These are phyloP conservation scores for Euspilapteryx auroguttella DNA, from an alignment of 2,888 invertebrate genomes.

Conservation along the genomic window DNA sequence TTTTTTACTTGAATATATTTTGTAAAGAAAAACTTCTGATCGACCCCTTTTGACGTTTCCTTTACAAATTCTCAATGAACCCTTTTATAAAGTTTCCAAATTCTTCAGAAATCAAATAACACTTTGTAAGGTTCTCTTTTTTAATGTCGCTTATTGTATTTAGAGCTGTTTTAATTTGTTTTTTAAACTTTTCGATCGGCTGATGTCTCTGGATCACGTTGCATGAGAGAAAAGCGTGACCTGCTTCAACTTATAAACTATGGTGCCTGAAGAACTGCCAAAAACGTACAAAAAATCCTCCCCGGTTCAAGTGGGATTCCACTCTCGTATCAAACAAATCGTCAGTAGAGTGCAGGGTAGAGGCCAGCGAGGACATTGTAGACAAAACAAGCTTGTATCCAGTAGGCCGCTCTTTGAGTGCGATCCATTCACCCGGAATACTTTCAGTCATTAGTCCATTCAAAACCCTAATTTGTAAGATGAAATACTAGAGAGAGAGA, in stretches of 20 bases:
- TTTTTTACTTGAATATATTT: constrained; percentile 6
- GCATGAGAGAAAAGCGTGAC: too few relatives aligned
- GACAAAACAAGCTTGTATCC: constrained; percentile 3
- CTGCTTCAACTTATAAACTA: too few relatives aligned
- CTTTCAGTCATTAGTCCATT: constrained; percentile 37
- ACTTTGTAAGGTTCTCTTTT: too few relatives aligned
- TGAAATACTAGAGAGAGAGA: neutral
- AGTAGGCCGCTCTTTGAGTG: constrained; percentile 2
- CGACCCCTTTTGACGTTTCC: constrained; percentile 5
- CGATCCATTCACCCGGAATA: constrained; percentile 21
- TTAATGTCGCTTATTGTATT: too few relatives aligned
- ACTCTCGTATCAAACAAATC: constrained; percentile 3
- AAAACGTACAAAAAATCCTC: neutral
- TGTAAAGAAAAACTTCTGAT: constrained; percentile 1
- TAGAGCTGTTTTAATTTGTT: too few relatives aligned
- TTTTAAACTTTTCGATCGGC: too few relatives aligned
- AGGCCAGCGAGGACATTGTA: neutral
- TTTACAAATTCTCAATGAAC: constrained; percentile 4
- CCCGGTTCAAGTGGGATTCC: constrained; percentile 3
- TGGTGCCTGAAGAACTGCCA: constrained; percentile 1
- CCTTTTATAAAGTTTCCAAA: too few relatives aligned
- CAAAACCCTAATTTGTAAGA: constrained; percentile 35
- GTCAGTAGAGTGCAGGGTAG: neutral
- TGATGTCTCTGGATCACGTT: too few relatives aligned
- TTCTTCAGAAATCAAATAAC: too few relatives aligned